These are phyloP conservation scores for Tenualosa ilisha DNA, from an alignment of 2,797 vertebrate genomes.

Conservation along the genomic window DNA sequence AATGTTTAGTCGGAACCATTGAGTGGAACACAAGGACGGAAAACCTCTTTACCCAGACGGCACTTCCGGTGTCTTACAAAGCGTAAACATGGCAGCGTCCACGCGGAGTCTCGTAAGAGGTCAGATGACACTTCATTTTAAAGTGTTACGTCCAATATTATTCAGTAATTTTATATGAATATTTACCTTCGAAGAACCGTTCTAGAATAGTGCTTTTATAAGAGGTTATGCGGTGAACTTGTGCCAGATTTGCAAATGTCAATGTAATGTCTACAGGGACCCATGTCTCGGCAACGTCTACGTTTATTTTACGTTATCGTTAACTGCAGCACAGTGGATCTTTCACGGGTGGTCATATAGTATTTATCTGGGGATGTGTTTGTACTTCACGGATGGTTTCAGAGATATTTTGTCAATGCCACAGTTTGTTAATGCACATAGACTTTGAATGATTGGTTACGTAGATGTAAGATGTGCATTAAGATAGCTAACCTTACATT, in stretches of 20 bases:
- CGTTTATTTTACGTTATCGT: background rate
- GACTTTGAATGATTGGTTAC: too few species aligned
- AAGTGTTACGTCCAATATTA: too few species aligned
- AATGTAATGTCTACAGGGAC: background rate
- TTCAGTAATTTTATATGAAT: background rate
- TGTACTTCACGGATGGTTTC: background rate
- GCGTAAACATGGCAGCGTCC: conserved; percentile 68
- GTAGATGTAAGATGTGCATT: too few species aligned
- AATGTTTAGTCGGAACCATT: background rate
- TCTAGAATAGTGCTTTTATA: background rate
- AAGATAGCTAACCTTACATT: too few species aligned
- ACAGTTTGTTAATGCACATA: too few species aligned
- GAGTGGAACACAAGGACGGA: too few species aligned
- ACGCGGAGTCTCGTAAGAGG: conserved; percentile 65
- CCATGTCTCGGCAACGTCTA: background rate
- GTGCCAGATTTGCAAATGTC: background rate
- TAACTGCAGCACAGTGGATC: background rate
- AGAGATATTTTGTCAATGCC: too few species aligned
- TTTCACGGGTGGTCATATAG: background rate
- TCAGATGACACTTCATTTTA: conserved; percentile 57
- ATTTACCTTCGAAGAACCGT: too few species aligned
- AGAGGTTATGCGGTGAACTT: background rate
- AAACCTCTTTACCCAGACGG: conserved; percentile 57
- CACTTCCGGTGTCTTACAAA: background rate
- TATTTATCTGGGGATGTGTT: background rate